Conservation (phyloP, 2,888 invertebrate species). For the Pedicia rivosa region DNA sequence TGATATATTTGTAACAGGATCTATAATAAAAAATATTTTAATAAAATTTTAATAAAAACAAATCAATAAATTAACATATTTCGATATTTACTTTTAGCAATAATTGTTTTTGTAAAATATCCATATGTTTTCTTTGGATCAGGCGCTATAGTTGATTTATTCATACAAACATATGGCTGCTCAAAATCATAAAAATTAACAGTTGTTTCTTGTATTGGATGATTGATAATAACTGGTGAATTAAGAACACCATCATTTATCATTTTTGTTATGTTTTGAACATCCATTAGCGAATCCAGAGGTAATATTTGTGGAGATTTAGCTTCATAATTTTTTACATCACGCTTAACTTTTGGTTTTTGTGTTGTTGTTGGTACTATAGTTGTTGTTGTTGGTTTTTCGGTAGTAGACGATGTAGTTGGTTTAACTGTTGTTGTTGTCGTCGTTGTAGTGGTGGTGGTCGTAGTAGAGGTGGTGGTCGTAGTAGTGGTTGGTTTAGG, state of each 20-base stretch:
- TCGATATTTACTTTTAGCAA: slow-evolving; percentile 51
- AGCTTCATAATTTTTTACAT: too few relatives aligned
- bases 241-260: neutral
- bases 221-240: neutral
- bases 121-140: slow-evolving; percentile 56
- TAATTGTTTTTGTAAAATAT: slow-evolving; percentile 46
- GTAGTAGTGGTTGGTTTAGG: slow-evolving; percentile 34
- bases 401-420: slow-evolving; percentile 24
- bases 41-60: slow-evolving; percentile 2
- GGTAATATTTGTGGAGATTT: too few relatives aligned
- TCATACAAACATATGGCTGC: slow-evolving; percentile 38
- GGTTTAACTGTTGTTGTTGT: slow-evolving; percentile 31
- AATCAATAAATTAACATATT: neutral
- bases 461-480: slow-evolving; percentile 27
- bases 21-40: slow-evolving; percentile 32
- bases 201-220: neutral
- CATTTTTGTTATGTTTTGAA: slow-evolving; percentile 1
- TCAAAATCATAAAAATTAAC: slow-evolving; percentile 6
- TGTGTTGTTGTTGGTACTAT: slow-evolving; percentile 20
- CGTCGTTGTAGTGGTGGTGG: slow-evolving; percentile 32
- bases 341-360: slow-evolving; percentile 11
- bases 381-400: slow-evolving; percentile 26
- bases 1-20: slow-evolving; percentile 50
- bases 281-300: neutral
- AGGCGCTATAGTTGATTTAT: slow-evolving; percentile 41